Percentiles rank a stretch among this genome's conserved stretches.
Conservation (phyloP, 2,113 vertebrate genomes). For the Nothoprocta pentlandii region DNA sequence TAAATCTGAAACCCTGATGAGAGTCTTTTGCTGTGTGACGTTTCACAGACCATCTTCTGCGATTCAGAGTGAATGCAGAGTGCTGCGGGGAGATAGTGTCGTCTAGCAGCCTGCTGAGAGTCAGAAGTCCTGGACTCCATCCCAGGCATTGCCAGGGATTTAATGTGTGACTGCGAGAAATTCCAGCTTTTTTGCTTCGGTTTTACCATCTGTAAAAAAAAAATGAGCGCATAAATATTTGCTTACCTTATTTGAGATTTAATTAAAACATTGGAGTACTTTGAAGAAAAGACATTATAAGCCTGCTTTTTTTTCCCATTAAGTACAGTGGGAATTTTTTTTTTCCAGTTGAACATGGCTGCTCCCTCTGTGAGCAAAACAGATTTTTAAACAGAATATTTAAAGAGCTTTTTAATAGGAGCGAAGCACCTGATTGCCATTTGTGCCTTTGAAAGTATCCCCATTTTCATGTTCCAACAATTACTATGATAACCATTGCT, state of each 20-base stretch:
- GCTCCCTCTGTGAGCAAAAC: not conserved
- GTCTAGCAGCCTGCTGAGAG: not conserved
- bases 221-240: not conserved
- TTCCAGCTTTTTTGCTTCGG: not conserved
- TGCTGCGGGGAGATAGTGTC: not conserved
- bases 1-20: not conserved
- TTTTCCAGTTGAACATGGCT: not conserved
- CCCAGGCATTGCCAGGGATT: not conserved
- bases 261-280: not conserved
- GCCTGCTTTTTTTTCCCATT: not conserved
- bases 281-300: not conserved
- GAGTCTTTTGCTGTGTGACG: not conserved
- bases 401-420: not conserved
- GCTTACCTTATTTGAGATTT: not conserved
- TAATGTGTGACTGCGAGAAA: not conserved
- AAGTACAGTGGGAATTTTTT: not conserved
- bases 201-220: not conserved
- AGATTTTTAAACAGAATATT: not conserved
- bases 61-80: not conserved
- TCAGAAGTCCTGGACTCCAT: not conserved
- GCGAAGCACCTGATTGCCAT: not conserved
- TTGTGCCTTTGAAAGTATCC: not conserved
- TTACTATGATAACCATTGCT: not conserved
- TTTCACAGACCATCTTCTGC: slow-evolving; percentile 9
- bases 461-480: not conserved